Conservation (phyloP, 2,113 vertebrate species). For the Oreotrochilus melanogaster region DNA sequence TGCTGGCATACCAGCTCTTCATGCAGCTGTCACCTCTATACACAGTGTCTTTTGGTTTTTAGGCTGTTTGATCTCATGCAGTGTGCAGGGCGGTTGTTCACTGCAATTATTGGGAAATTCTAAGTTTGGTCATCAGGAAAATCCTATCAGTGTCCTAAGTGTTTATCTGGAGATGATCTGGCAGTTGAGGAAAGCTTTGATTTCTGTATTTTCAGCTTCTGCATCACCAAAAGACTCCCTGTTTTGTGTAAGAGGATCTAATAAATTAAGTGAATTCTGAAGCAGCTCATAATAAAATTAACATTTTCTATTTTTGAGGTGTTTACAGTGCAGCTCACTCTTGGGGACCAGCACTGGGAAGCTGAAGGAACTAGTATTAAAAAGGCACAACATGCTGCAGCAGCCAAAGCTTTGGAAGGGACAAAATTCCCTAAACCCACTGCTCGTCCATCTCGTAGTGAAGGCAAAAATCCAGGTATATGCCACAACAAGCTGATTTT, state of each 20-base stretch:
- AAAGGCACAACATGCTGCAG: constrained; percentile 93
- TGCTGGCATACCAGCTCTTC: not conserved
- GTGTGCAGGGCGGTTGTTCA: not conserved
- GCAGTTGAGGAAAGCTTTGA: not conserved
- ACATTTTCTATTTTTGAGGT: constrained; percentile 76
- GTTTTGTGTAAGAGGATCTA: not conserved
- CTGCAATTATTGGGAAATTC: not conserved
- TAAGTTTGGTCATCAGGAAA: not conserved
- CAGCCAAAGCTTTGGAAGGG: constrained; percentile 89
- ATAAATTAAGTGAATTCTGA: not conserved
- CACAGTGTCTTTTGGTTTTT: not conserved
- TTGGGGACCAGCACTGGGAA: constrained; percentile 94
- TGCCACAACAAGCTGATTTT: not conserved
- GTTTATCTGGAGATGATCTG: not conserved
- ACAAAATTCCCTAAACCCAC: constrained; percentile 91
- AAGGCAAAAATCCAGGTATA: constrained; percentile 90
- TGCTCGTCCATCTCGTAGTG: constrained; percentile 83
- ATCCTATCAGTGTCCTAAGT: not conserved
- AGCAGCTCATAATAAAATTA: not conserved
- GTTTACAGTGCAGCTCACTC: constrained; percentile 91
- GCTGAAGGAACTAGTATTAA: constrained; percentile 95
- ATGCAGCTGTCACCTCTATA: not conserved
- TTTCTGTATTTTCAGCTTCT: not conserved
- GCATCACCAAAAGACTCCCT: not conserved
- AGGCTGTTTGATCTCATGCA: not conserved